A percentile compares a stretch with the other conserved stretches of the same genome.
phyloP scores from a whole-genome alignment of 2,797 vertebrate genomes.

The Hypotaenidia philippensis region DNA sequence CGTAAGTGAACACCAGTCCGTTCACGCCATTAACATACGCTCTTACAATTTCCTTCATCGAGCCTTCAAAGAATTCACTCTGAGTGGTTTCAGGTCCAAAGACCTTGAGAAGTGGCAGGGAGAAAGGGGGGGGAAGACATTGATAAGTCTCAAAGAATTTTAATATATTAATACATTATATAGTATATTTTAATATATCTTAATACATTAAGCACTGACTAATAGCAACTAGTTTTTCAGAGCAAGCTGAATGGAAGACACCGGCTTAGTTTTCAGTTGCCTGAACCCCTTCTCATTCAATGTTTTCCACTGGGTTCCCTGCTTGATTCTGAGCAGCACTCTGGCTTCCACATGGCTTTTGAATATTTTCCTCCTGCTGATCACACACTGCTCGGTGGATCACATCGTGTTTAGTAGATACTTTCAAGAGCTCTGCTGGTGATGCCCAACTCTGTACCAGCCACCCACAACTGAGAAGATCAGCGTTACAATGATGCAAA shows the following conservation, averaged over 20 bases:
- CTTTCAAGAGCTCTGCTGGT: not conserved
- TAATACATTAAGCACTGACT: not conserved
- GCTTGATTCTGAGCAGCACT: not conserved
- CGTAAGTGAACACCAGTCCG: constrained; percentile 90
- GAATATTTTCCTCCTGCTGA: not conserved
- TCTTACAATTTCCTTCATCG: constrained; percentile 82
- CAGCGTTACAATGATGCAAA: not conserved
- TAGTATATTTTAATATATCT: no score
- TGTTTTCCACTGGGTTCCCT: not conserved
- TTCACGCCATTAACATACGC: constrained; percentile 86
- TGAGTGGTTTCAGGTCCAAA: constrained; percentile 87
- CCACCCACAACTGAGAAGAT: not conserved
- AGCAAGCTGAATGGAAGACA: not conserved
- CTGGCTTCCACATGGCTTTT: not conserved
- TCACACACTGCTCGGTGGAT: not conserved
- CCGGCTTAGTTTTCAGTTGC: not conserved
- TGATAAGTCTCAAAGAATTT: no score
- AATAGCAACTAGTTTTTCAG: not conserved
- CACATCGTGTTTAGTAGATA: not conserved
- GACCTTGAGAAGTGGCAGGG: constrained; percentile 75
- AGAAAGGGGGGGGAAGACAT: no score
- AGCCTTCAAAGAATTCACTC: constrained; percentile 85
- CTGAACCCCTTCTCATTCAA: not conserved
- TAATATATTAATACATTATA: no score
- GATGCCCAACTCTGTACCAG: not conserved